Base-by-base conservation (phyloP, 2,113 vertebrate species). In the Sterrhoptilus dennistouni region DNA sequence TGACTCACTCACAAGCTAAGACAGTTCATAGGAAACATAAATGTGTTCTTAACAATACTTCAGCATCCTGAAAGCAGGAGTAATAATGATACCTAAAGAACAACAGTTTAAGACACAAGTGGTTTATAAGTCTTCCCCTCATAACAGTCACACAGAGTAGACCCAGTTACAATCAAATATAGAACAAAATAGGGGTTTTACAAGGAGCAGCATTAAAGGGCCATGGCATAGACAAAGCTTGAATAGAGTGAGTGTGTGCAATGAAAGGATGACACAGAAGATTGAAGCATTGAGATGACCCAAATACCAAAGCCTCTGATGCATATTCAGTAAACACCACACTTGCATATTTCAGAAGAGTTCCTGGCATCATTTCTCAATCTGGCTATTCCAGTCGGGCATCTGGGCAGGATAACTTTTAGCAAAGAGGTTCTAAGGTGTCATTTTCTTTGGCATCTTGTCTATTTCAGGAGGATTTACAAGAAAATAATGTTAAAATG, bases 291-390 rank as follows among this genome's bases (percentile, higher is more conserved):
- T 81, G 44, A 68, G 56, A 68, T 93, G 93, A 95, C 96, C 95
- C 79, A 94, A 63, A 96, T 97, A 96, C 96, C 96, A 95, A 81
- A 91, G 68, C 19, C 35, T 90, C 64, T 97, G 89, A 94, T 79
- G 65, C 36, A 77, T 24, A n/a, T 68, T 87, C 74, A 77, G 50
- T 93, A 74, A 91, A 69, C 78, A 76, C 20, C 38, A 16, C 57
- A 29, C 82, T 64, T 53, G 8, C 15, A 33, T 81, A 54, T 78
- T 87, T 91, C 74, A 76, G 87, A 66, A 44, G 81, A 75, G 42
- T 71, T 82, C 47, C 42, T 78, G 52, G 71, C 57, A 68, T 70
- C 33, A 52, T 57, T 82, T 84, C 69, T 90, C 88, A 83, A 44
- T 75, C 94, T 91, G 60, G 94, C 96, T 93, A 65, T 94, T 95